These are phyloP conservation scores for Camarhynchus parvulus DNA, from an alignment of 2,113 vertebrate genomes.

Conservation along the genomic window DNA sequence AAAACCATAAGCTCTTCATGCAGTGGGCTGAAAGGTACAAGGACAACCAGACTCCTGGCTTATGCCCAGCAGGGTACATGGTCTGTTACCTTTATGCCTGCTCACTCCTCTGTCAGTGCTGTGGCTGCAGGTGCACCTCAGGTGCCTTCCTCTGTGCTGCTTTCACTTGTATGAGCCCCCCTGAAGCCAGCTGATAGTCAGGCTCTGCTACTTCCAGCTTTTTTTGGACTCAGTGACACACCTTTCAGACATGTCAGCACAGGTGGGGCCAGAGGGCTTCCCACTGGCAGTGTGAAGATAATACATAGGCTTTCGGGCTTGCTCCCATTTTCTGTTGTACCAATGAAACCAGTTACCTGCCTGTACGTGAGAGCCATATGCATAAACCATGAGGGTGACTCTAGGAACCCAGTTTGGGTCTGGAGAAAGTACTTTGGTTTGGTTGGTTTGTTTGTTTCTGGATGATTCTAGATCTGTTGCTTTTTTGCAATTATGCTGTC, in stretches of 20 bases:
- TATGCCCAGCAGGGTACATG: accelerated
- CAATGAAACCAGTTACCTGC: background rate
- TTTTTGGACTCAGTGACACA: background rate
- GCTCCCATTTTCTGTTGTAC: background rate
- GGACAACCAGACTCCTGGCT: background rate
- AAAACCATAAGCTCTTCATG: background rate
- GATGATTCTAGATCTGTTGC: background rate
- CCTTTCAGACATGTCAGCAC: background rate
- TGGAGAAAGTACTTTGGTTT: background rate
- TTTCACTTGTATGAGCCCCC: background rate
- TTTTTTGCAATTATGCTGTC: background rate
- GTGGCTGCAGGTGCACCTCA: background rate
- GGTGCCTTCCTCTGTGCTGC: background rate
- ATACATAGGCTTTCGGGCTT: background rate
- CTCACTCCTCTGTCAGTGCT: accelerated
- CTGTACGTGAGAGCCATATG: accelerated
- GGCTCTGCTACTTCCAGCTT: background rate
- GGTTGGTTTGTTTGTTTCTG: background rate
- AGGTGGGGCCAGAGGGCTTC: background rate
- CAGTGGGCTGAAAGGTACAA: background rate
- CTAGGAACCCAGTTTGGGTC: background rate
- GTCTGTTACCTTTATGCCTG: background rate
- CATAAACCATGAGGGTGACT: background rate
- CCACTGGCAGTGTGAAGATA: background rate
- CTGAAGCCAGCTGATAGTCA: background rate